A percentile compares a stretch with the other conserved stretches of the same genome.
phyloP scores from a whole-genome alignment of 2,888 invertebrate genomes.

The Pherbina coryleti region DNA sequence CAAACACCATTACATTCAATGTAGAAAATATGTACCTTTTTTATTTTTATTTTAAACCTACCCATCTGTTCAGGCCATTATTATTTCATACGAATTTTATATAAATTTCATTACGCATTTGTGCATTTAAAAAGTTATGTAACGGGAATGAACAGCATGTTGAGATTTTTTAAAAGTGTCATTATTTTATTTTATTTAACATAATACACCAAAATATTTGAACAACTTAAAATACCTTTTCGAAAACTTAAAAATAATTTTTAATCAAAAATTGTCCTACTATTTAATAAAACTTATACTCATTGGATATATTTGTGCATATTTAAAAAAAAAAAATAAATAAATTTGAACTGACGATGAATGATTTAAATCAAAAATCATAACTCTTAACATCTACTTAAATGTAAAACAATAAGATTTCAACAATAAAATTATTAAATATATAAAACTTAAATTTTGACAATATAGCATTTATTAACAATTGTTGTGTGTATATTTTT shows the following conservation, averaged over 20 bases:
- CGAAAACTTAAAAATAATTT: too few relatives aligned
- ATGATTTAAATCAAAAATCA: not conserved
- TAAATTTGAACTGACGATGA: not conserved
- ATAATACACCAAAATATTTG: too few relatives aligned
- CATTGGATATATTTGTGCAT: not conserved
- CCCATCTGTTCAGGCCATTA: too few relatives aligned
- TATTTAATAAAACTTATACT: not conserved
- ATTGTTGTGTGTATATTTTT: not conserved
- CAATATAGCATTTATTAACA: not conserved
- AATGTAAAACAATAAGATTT: conserved; percentile 21
- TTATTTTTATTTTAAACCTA: too few relatives aligned
- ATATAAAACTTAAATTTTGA: conserved; percentile 6
- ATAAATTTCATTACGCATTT: too few relatives aligned
- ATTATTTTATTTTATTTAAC: too few relatives aligned
- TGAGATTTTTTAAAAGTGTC: too few relatives aligned
- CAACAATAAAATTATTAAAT: conserved; percentile 15
- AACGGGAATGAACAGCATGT: too few relatives aligned
- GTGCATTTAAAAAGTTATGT: too few relatives aligned
- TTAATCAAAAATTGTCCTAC: not conserved
- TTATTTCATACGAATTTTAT: too few relatives aligned
- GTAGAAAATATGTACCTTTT: too few relatives aligned
- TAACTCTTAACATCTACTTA: not conserved
- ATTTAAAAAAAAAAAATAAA: not conserved
- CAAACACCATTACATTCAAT: not conserved
- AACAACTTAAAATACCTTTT: too few relatives aligned